These are phyloP conservation scores for Leptopilina boulardi DNA, from an alignment of 1,140 invertebrate species.

Conservation along the genomic window DNA sequence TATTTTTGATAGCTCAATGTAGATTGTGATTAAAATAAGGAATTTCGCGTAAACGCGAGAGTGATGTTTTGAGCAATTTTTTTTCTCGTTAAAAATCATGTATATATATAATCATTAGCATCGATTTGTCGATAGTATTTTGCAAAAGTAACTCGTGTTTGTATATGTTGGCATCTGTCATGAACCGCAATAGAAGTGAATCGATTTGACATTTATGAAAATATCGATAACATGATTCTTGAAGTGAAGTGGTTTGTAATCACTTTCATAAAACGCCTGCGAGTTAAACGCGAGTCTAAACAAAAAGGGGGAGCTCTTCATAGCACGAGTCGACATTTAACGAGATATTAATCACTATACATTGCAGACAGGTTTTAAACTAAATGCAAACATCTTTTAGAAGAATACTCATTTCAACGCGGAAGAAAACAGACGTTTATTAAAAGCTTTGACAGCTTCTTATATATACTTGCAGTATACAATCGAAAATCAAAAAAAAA, in stretches of 20 bases:
- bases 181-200: not conserved
- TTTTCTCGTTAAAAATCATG: not conserved
- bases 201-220: conserved; percentile 26
- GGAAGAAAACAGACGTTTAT: not conserved
- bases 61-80: not conserved
- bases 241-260: not conserved
- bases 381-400: conserved; percentile 25
- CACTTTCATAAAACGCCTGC: conserved; percentile 20
- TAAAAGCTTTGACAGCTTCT: not conserved
- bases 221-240: conserved; percentile 17
- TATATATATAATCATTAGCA: conserved; percentile 10
- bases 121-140: conserved; percentile 16
- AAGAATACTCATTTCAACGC: not conserved
- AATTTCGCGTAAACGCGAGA: too few species aligned
- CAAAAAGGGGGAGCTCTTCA: not conserved
- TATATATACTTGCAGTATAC: too few species aligned
- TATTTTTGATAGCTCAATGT: too few species aligned
- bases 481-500: not conserved
- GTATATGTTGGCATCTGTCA: not conserved
- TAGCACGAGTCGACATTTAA: conserved; percentile 29
- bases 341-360: conserved; percentile 21
- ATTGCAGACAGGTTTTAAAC: conserved; percentile 9
- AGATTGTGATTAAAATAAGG: too few species aligned
- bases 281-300: not conserved
- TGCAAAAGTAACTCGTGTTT: not conserved